phyloP scores from a whole-genome alignment of 1,140 invertebrate species.

The Drosophila dunni region DNA sequence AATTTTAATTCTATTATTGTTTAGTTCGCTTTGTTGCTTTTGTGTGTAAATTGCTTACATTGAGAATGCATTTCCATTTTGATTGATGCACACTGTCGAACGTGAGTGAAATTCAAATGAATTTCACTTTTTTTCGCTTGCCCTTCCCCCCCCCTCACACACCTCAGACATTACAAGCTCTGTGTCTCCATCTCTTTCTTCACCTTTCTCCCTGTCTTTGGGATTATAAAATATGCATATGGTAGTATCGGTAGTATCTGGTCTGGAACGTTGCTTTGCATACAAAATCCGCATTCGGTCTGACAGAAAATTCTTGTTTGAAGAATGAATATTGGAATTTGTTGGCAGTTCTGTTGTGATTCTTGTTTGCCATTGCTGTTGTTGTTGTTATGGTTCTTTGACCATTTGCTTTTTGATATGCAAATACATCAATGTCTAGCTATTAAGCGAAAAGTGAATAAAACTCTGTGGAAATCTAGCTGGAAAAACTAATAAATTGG shows the following conservation, averaged over 20 bases:
- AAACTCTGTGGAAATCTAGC: conserved; percentile 12
- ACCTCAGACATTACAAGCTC: background rate
- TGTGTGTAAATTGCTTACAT: conserved; percentile 53
- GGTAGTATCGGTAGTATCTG: conserved; percentile 24
- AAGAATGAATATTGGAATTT: conserved; percentile 36
- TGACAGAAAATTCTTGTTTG: conserved; percentile 66
- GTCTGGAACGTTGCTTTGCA: conserved; percentile 52
- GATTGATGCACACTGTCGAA: conserved; percentile 71
- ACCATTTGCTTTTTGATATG: conserved; percentile 54
- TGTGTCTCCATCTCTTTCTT: too few species aligned
- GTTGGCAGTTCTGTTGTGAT: conserved; percentile 13
- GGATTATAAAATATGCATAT: conserved; percentile 51
- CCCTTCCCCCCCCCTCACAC: background rate
- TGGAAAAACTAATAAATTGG: conserved; percentile 10
- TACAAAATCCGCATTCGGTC: conserved; percentile 63
- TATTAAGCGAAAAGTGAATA: conserved; percentile 27
- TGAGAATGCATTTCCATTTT: conserved; percentile 67
- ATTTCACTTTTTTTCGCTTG: conserved; percentile 67
- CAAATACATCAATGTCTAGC: conserved; percentile 52
- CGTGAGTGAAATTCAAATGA: conserved; percentile 70
- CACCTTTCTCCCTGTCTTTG: conserved; percentile 27
- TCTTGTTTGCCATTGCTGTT: conserved; percentile 25
- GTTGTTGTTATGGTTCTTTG: conserved; percentile 24
- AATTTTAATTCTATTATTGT: too few species aligned
- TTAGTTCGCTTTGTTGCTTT: conserved; percentile 27